phyloP scores from a whole-genome alignment of 2,113 vertebrate genomes.

The Corythoichthys haematopterus region DNA sequence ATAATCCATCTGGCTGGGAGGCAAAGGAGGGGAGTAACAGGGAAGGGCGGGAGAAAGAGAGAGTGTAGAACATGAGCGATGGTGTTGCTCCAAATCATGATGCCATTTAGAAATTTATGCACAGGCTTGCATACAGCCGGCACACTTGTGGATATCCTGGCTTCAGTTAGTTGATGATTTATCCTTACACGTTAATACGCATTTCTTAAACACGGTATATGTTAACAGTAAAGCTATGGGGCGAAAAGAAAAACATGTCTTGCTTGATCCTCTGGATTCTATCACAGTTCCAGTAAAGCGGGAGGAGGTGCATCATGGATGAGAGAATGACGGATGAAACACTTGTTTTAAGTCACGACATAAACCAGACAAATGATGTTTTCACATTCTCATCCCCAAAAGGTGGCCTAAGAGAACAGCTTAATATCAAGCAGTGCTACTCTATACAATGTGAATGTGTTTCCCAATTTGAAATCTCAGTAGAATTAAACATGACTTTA shows the following conservation, averaged over 20 bases:
- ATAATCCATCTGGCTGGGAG: conserved; percentile 59
- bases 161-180: neutral
- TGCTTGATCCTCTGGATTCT: conserved; percentile 33
- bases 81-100: conserved; percentile 32
- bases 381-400: conserved; percentile 53
- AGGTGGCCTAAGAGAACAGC: conserved; percentile 24
- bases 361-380: conserved; percentile 60
- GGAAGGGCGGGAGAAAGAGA: conserved; percentile 6
- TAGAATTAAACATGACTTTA: neutral
- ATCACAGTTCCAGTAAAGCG: conserved; percentile 53
- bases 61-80: conserved; percentile 39
- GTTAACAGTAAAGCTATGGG: conserved; percentile 1
- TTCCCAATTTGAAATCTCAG: neutral
- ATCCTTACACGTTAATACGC: neutral
- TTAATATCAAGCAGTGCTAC: conserved; percentile 10
- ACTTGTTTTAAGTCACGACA: conserved; percentile 51
- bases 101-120: conserved; percentile 29
- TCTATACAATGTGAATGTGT: conserved; percentile 3
- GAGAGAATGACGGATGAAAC: conserved; percentile 62
- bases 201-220: neutral
- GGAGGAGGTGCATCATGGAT: conserved; percentile 53
- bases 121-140: neutral
- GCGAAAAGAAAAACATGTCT: conserved; percentile 14
- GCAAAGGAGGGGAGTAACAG: conserved; percentile 28
- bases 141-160: neutral